Conservation (phyloP, 2,888 invertebrate species). For the Xestoiulus laeticollis region DNA sequence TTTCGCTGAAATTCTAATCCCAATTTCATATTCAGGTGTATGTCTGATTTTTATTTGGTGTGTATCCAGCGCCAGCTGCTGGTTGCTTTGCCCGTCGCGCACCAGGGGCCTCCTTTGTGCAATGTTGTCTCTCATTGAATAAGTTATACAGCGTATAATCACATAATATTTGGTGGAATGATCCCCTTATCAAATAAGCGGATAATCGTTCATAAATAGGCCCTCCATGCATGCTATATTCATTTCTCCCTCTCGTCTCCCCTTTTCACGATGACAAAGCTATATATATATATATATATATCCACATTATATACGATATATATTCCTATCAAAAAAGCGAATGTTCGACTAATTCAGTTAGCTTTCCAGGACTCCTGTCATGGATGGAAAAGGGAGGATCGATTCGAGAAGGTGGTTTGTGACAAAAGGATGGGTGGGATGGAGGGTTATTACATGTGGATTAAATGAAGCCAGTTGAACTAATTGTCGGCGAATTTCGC, state of each 20-base stretch:
- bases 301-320: too few species aligned
- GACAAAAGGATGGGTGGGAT: not conserved
- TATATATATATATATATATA: not conserved
- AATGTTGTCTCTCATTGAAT: constrained; percentile 43
- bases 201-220: constrained; percentile 50
- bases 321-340: constrained; percentile 16
- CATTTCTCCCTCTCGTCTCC: constrained; percentile 32
- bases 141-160: constrained; percentile 46
- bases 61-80: constrained; percentile 37
- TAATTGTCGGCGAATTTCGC: constrained; percentile 40
- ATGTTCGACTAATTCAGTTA: constrained; percentile 36
- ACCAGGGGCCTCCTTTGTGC: constrained; percentile 30
- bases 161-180: constrained; percentile 48
- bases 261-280: not conserved
- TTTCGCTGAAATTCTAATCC: not conserved
- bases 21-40: constrained; percentile 22
- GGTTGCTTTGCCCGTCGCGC: not conserved
- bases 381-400: not conserved
- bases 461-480: constrained; percentile 41
- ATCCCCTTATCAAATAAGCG: constrained; percentile 49
- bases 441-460: not conserved
- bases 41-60: constrained; percentile 3
- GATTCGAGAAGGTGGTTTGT: not conserved
- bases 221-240: constrained; percentile 27
- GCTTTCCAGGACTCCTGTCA: not conserved